phyloP scores from a whole-genome alignment of 2,888 invertebrate species.

The Drosophila tripunctata region DNA sequence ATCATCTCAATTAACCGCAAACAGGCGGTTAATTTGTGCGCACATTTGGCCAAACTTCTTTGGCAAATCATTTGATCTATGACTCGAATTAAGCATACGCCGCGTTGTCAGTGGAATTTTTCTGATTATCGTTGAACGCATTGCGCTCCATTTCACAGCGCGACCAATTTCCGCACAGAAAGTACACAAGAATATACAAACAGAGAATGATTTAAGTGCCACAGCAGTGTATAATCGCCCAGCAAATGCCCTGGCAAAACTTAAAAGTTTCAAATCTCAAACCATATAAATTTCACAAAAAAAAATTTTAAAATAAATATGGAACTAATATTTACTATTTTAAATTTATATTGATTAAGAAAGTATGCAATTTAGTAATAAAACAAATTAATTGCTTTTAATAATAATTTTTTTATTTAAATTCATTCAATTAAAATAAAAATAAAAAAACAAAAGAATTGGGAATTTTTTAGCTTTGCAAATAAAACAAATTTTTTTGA shows the following conservation, averaged over 20 bases:
- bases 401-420: too few species aligned
- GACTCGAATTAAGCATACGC: constrained; percentile 49
- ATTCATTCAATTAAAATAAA: too few species aligned
- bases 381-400: too few species aligned
- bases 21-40: constrained; percentile 73
- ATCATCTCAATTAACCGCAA: constrained; percentile 79
- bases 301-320: not conserved
- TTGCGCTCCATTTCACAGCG: constrained; percentile 39
- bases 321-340: too few species aligned
- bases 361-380: too few species aligned
- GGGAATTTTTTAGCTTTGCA: too few species aligned
- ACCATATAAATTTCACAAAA: not conserved
- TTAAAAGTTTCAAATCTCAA: not conserved
- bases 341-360: too few species aligned
- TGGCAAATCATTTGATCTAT: constrained; percentile 46
- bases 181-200: constrained; percentile 25
- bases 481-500: too few species aligned
- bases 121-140: constrained; percentile 22
- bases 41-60: constrained; percentile 57
- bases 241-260: not conserved
- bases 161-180: constrained; percentile 56
- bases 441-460: too few species aligned
- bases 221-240: not conserved
- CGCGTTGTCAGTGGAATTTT: constrained; percentile 9
- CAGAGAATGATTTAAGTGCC: not conserved